Base-by-base conservation (phyloP, 1,140 invertebrate species). In the Zaprionus vittiger region DNA sequence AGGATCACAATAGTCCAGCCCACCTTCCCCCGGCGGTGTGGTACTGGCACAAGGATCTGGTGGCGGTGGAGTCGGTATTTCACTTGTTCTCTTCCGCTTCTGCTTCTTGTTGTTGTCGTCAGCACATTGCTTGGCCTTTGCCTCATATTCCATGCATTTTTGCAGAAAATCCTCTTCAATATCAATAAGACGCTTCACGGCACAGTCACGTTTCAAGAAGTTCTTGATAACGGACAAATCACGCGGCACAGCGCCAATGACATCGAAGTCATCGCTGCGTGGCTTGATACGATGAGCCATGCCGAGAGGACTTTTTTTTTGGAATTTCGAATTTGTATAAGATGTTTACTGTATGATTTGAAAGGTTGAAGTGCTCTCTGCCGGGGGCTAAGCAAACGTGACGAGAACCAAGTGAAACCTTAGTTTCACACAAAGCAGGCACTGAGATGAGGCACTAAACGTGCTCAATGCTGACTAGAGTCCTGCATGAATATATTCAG, bases 161-260 rank as follows among this genome's bases (percentile, higher is more conserved):
- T 52, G 11, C 11, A 90, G 41, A 15, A 90, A 75, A 34, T 82
- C 68, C 24, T 90, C 85, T 34, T 90, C 85, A 14, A 90, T 82
- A 2, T 90, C 85, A 9, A 90, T 90, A 3, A 90, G 54, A 0
- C 77, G 77, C 73, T 91, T 90, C 14, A 90, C 44, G 24, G 85
- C 85, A 47, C 86, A 85, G 5, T 90, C 85, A 7, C 85, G 69
- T 28, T 82, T 90, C 24, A 90, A 55, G 38, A 90, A 90, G 44
- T 90, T 90, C 60, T 91, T 90, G 2, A 90, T 91, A 24, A 90
- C 73, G 9, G 86, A 86, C 1, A 90, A 56, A 47, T 90, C 81
- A 22, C 85, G 85, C 5, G 85, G 85, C 1, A 90, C 85, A 17
- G 85, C 85, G 17, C 86, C 85, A 28, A 90, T 75, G 22, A 90